Evolutionary conservation across 37 sponge, comb jelly and placozoan genomes (phyloP), one percentile per base, ranked within the genome.

Genomic region (Mnemiopsis leidyi): DNA sequence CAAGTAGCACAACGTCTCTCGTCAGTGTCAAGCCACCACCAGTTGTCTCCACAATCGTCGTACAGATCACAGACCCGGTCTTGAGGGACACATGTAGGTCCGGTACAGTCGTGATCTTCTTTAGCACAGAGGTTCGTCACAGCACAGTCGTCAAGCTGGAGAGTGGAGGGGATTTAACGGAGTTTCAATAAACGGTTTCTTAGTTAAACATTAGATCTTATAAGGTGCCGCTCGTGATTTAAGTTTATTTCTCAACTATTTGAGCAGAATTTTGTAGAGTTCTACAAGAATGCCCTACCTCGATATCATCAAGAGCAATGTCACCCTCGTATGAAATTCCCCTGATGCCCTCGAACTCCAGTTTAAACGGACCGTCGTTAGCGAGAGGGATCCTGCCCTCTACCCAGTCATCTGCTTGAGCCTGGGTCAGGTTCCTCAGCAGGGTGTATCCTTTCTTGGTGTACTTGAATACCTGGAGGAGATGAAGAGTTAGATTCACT

Each of bases 261-360:
- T n/a, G n/a, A n/a, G n/a, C n/a, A n/a, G n/a, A n/a, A n/a, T n/a
- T n/a, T n/a, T n/a, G n/a, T n/a, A n/a, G n/a, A n/a, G n/a, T n/a
- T n/a, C n/a, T n/a, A n/a, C n/a, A n/a, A n/a, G n/a, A n/a, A n/a
- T 48, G 30, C 3, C 90, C 39, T 0, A 85, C 90, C 94, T 83
- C 88, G 39, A 93, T 82, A 31, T 93, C 94, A 36, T 93, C 94
- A 61, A 93, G 36, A 48, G 94, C 94, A 29, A 93, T 93, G 76
- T 93, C 94, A 20, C 93, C 93, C 30, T 29, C 77, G 79, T 82
- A 93, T 0, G 38, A 2, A 2, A 1, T 1, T 30, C 93, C 93
- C 7, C 93, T 31, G 76, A 93, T 75, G 1, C 93, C 93, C 77
- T 79, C 93, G 48, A 93, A 93, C 28, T 67, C 82, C 13, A 93